Evolutionary conservation across 2,888 invertebrate species (phyloP).

Genomic region (Drosophila crucigera): DNA sequence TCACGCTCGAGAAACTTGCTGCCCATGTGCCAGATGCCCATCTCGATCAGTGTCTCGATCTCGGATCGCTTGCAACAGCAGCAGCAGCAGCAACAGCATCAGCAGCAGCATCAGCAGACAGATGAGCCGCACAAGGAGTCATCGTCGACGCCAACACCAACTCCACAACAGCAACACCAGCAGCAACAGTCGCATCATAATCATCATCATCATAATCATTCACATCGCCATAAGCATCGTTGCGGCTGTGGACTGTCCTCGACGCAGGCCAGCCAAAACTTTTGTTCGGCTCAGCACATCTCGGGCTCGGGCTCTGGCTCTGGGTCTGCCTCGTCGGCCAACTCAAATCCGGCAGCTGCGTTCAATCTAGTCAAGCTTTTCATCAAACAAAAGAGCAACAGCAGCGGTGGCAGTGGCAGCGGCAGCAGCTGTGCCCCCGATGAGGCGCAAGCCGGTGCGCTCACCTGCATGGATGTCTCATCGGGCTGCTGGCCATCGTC

Average conservation of each 20-base stretch:
- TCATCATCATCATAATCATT: slow-evolving; percentile 55
- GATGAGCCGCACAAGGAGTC: slow-evolving; percentile 53
- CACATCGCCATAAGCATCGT: slow-evolving; percentile 72
- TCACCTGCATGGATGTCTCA: slow-evolving; percentile 91
- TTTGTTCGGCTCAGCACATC: slow-evolving; percentile 68
- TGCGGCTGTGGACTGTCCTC: slow-evolving; percentile 68
- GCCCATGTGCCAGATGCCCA: slow-evolving; percentile 86
- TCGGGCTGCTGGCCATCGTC: slow-evolving; percentile 91
- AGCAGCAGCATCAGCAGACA: slow-evolving; percentile 40
- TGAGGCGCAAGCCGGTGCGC: slow-evolving; percentile 80
- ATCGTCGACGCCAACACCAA: slow-evolving; percentile 44
- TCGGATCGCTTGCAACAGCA: slow-evolving; percentile 75
- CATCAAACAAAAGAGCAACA: slow-evolving; percentile 94
- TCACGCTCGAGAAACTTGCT: slow-evolving; percentile 83
- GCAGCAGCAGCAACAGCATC: slow-evolving; percentile 35
- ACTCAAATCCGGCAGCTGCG: slow-evolving; percentile 89
- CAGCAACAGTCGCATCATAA: slow-evolving; percentile 48
- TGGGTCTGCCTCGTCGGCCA: slow-evolving; percentile 77
- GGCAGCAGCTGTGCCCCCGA: slow-evolving; percentile 87
- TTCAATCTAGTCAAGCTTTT: slow-evolving; percentile 94
- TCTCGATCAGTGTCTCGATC: slow-evolving; percentile 80
- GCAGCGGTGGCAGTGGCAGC: slow-evolving; percentile 72
- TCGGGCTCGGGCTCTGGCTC: slow-evolving; percentile 75
- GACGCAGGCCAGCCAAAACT: slow-evolving; percentile 73
- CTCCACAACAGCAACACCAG: slow-evolving; percentile 49